phyloP scores from a whole-genome alignment of 2,113 vertebrate genomes.

The Nibea albiflora region DNA sequence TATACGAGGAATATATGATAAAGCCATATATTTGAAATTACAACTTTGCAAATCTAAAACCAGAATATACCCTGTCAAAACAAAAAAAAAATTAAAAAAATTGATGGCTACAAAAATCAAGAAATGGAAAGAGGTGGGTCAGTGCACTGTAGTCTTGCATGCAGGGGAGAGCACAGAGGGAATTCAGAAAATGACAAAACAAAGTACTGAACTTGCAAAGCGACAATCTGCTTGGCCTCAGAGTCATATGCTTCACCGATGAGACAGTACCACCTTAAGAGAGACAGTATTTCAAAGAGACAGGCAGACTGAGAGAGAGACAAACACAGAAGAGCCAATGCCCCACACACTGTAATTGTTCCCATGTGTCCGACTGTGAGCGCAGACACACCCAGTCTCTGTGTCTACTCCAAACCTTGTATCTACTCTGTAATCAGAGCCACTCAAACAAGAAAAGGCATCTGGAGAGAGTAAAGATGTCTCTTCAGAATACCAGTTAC shows the following conservation, averaged over 20 bases:
- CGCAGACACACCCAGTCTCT: slow-evolving; percentile 69
- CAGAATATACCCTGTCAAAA: slow-evolving; percentile 9
- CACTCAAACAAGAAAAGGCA: slow-evolving; percentile 58
- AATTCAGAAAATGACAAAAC: not conserved
- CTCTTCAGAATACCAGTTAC: slow-evolving; percentile 52
- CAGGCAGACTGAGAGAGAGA: slow-evolving; percentile 39
- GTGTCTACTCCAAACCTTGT: slow-evolving; percentile 49
- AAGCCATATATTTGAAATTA: not conserved
- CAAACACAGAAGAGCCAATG: slow-evolving; percentile 51
- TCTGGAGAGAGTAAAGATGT: slow-evolving; percentile 54
- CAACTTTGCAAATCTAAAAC: not conserved
- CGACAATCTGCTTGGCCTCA: not conserved
- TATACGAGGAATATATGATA: not conserved
- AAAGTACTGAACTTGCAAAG: not conserved
- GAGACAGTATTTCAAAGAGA: slow-evolving; percentile 23
- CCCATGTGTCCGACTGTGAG: slow-evolving; percentile 64
- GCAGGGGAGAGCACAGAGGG: not conserved
- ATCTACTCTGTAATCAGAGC: slow-evolving; percentile 78
- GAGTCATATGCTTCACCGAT: slow-evolving; percentile 15
- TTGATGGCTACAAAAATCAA: not conserved
- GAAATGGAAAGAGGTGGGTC: not conserved
- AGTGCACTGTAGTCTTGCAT: not conserved
- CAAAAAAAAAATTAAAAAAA: not conserved
- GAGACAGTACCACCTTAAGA: slow-evolving; percentile 44
- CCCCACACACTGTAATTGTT: slow-evolving; percentile 72